Evolutionary conservation across 2,888 invertebrate genomes (phyloP).

Genomic region (Cataglyphis altisquamis): DNA sequence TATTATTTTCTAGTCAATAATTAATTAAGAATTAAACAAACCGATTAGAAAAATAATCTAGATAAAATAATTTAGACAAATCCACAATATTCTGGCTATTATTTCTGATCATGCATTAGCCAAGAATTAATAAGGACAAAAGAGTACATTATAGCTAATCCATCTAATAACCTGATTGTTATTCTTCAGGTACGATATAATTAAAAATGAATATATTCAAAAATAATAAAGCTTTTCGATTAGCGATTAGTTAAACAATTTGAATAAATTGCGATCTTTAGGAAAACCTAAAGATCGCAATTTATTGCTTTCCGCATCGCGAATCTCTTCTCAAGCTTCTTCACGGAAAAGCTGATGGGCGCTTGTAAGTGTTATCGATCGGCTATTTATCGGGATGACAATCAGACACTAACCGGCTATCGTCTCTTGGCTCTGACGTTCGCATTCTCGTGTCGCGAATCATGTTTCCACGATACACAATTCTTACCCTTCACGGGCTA

Average conservation of each 20-base stretch:
- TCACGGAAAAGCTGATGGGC: background rate
- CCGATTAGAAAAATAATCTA: no score
- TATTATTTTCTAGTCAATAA: no score
- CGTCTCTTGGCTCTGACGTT: background rate
- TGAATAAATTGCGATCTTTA: constrained; percentile 6
- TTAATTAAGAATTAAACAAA: no score
- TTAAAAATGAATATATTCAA: background rate
- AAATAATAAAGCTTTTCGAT: constrained; percentile 2
- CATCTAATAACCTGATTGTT: no score
- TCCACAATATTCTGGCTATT: no score
- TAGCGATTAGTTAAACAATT: background rate
- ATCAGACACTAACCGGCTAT: background rate
- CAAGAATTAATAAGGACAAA: no score
- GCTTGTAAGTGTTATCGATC: constrained; percentile 22
- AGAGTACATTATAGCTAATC: no score
- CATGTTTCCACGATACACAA: constrained; percentile 61
- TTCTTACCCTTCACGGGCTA: constrained; percentile 67
- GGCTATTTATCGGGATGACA: background rate
- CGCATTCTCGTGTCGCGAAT: constrained; percentile 58
- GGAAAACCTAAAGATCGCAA: background rate
- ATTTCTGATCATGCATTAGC: no score
- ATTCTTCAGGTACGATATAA: no score
- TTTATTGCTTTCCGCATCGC: background rate
- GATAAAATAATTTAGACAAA: no score
- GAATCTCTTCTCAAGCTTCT: background rate